These are phyloP conservation scores for Ptiloglossa arizonensis DNA, from an alignment of 1,140 invertebrate species.

Conservation along the genomic window DNA sequence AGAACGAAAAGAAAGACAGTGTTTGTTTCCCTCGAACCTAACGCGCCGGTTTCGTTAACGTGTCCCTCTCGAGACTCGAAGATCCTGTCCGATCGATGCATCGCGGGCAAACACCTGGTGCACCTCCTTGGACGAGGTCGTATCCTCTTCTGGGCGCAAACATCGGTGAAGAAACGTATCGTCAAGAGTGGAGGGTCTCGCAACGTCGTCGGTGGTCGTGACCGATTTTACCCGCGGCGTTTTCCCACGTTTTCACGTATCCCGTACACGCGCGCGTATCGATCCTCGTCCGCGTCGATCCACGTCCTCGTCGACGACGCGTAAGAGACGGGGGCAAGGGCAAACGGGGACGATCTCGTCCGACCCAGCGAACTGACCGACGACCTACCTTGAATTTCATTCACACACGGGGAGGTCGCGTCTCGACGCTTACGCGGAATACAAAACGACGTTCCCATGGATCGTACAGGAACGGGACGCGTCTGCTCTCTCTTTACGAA, in stretches of 20 bases:
- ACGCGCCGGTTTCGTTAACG: too few relatives aligned
- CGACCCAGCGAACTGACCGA: conserved; percentile 66
- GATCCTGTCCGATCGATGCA: too few relatives aligned
- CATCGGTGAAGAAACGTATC: not conserved
- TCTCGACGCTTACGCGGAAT: conserved; percentile 70
- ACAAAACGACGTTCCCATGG: conserved; percentile 73
- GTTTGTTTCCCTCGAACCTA: too few relatives aligned
- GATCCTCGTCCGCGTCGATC: conserved; percentile 63
- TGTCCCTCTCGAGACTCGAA: too few relatives aligned
- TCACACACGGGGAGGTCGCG: conserved; percentile 70
- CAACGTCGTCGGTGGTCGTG: not conserved
- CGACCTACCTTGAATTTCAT: conserved; percentile 75
- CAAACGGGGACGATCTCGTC: conserved; percentile 55
- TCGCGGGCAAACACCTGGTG: too few relatives aligned
- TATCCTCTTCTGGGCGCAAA: too few relatives aligned
- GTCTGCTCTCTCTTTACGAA: conserved; percentile 21
- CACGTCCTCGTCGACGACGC: conserved; percentile 63
- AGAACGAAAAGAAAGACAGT: too few relatives aligned
- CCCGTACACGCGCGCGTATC: conserved; percentile 52
- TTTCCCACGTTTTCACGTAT: conserved; percentile 62
- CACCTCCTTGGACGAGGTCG: too few relatives aligned
- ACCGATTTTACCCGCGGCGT: conserved; percentile 53
- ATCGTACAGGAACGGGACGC: conserved; percentile 23
- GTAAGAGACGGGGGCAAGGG: conserved; percentile 56
- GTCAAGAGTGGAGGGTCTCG: not conserved